A percentile compares a stretch with the other conserved stretches of the same genome.
Evolutionary conservation across 2,113 vertebrate genomes (phyloP).

Genomic region (Acrocephalus arundinaceus): DNA sequence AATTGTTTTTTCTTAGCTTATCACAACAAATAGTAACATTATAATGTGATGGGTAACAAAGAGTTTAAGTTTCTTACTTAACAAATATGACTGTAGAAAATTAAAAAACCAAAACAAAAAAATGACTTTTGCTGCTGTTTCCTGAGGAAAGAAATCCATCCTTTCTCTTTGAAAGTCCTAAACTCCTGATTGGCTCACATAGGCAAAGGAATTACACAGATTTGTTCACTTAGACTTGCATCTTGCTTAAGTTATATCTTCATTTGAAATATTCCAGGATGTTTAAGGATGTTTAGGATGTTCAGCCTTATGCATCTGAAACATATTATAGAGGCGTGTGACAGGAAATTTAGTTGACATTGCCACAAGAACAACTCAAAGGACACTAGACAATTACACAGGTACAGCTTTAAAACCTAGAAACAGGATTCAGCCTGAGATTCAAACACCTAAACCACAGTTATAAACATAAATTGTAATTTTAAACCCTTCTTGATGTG

Average conservation of each 20-base stretch:
- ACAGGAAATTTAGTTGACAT: background rate
- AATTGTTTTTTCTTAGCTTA: background rate
- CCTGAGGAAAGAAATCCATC: background rate
- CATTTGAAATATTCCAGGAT: background rate
- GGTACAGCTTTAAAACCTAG: background rate
- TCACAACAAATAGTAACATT: background rate
- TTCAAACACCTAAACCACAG: accelerated
- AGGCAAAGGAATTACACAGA: background rate
- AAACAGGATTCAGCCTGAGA: background rate
- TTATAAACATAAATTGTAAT: background rate
- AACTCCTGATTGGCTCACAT: background rate
- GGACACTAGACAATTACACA: background rate
- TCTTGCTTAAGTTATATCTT: background rate
- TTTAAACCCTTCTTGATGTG: background rate
- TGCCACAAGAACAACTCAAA: background rate
- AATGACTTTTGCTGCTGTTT: background rate
- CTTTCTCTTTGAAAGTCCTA: background rate
- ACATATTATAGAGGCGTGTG: accelerated
- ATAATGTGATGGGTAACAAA: background rate
- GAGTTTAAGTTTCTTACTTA: background rate
- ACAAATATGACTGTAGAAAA: background rate
- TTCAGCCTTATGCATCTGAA: background rate
- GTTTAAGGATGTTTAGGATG: background rate
- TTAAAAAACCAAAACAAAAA: background rate
- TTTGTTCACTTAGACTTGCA: background rate